A percentile compares a stretch with the other conserved stretches of the same genome.
Evolutionary conservation across 1,140 invertebrate genomes (phyloP).

Genomic region (Trinorchestia longiramus): DNA sequence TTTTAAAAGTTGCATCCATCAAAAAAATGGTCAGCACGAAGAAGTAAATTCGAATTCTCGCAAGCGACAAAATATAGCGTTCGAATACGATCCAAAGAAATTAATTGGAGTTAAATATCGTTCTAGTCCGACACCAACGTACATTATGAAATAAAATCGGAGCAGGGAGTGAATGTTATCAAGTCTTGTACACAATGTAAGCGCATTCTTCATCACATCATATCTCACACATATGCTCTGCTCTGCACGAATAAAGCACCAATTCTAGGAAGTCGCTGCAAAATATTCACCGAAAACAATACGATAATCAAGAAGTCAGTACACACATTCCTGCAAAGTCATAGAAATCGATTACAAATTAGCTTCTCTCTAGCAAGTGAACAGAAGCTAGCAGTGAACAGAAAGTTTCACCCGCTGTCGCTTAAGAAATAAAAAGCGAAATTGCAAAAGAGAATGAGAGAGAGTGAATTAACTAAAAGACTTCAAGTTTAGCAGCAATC

Average conservation of each 20-base stretch:
- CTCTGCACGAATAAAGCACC: not conserved
- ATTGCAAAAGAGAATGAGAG: not conserved
- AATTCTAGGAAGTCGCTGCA: not conserved
- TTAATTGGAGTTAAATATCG: not conserved
- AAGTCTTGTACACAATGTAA: not conserved
- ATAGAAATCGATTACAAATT: slow-evolving; percentile 10
- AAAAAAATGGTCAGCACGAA: not conserved
- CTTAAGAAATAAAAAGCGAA: not conserved
- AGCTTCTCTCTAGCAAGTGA: not conserved
- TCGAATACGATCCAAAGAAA: not conserved
- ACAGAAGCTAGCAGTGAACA: not conserved
- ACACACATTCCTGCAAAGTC: not conserved
- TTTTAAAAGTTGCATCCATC: not conserved
- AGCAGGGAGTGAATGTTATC: not conserved
- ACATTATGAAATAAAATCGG: not conserved
- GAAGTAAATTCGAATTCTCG: too few species aligned
- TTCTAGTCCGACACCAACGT: not conserved
- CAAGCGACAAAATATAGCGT: not conserved
- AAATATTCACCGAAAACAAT: not conserved
- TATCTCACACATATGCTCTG: not conserved
- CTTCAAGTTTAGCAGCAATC: not conserved
- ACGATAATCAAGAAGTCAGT: not conserved
- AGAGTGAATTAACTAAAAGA: not conserved
- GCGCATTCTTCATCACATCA: not conserved
- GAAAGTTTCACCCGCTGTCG: not conserved